These are phyloP conservation scores for Pelvicachromis taeniatus DNA, from an alignment of 2,113 vertebrate species.

Conservation along the genomic window DNA sequence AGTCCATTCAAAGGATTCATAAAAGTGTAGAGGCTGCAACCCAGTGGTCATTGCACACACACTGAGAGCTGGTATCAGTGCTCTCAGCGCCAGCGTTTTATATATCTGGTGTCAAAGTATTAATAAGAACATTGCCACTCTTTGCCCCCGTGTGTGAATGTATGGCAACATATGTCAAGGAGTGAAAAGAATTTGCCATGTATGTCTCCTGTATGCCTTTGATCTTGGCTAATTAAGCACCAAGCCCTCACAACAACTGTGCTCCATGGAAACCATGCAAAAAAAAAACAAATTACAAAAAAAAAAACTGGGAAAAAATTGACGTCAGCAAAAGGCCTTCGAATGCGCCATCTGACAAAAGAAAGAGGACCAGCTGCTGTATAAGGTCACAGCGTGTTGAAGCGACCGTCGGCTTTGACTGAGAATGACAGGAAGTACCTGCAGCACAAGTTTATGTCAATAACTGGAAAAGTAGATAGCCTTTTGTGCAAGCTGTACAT, in stretches of 20 bases:
- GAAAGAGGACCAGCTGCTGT: slow-evolving; percentile 26
- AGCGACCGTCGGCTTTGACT: background rate
- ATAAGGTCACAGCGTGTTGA: slow-evolving; percentile 48
- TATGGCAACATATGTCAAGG: slow-evolving; percentile 37
- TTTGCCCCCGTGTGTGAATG: slow-evolving; percentile 3
- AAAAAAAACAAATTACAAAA: slow-evolving; percentile 1
- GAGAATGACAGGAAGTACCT: background rate
- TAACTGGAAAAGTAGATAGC: background rate
- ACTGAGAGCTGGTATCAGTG: slow-evolving; percentile 8
- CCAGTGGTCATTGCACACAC: slow-evolving; percentile 19
- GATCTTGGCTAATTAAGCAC: slow-evolving; percentile 58
- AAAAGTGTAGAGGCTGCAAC: slow-evolving; percentile 37
- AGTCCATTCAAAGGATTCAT: slow-evolving; percentile 62
- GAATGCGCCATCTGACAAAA: slow-evolving; percentile 51
- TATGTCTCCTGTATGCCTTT: slow-evolving; percentile 29
- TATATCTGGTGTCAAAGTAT: slow-evolving; percentile 42
- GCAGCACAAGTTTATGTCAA: background rate
- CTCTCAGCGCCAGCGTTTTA: slow-evolving; percentile 9
- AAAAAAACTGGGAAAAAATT: slow-evolving; percentile 31
- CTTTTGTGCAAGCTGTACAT: background rate
- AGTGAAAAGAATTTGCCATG: slow-evolving; percentile 50
- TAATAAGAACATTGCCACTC: slow-evolving; percentile 37
- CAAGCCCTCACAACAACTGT: slow-evolving; percentile 42
- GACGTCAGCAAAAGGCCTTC: slow-evolving; percentile 68
- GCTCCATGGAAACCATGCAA: slow-evolving; percentile 70